These are phyloP conservation scores for Eristalis pertinax DNA, from an alignment of 2,888 invertebrate species.

Conservation along the genomic window DNA sequence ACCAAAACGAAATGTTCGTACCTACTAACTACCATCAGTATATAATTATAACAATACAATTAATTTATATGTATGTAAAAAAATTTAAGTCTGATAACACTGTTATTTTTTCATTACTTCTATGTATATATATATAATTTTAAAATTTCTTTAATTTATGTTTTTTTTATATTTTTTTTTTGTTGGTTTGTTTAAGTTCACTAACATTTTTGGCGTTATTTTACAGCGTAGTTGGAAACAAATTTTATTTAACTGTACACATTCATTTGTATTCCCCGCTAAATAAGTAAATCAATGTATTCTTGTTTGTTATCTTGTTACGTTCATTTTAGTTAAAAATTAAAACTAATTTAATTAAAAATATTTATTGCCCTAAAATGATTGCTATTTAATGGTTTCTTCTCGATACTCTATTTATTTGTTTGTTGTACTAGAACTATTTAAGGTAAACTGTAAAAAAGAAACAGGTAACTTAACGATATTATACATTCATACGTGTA, in stretches of 20 bases:
- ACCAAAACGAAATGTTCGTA: conserved; percentile 33
- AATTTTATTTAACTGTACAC: conserved; percentile 56
- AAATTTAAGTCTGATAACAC: conserved; percentile 59
- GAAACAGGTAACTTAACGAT: not conserved
- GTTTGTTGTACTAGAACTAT: conserved; percentile 34
- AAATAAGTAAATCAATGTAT: conserved; percentile 47
- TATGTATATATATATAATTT: conserved; percentile 22
- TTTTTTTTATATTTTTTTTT: conserved; percentile 12
- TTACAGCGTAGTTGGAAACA: conserved; percentile 74
- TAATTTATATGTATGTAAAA: conserved; percentile 52
- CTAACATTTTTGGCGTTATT: conserved; percentile 75
- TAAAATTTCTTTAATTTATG: conserved; percentile 27
- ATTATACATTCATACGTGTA: conserved; percentile 27
- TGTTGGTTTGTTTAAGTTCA: conserved; percentile 51
- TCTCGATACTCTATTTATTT: conserved; percentile 42
- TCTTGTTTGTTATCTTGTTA: conserved; percentile 17
- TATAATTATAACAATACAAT: conserved; percentile 17
- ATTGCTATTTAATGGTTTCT: conserved; percentile 65
- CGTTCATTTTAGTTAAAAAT: conserved; percentile 29
- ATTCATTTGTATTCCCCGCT: conserved; percentile 44
- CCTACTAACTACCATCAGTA: conserved; percentile 35
- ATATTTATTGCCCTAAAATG: conserved; percentile 71
- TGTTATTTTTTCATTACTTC: conserved; percentile 21
- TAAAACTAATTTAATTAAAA: conserved; percentile 59
- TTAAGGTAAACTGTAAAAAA: conserved; percentile 53